These are phyloP conservation scores for Shargacucullia verbasci DNA, from an alignment of 2,888 invertebrate species.

Conservation along the genomic window DNA sequence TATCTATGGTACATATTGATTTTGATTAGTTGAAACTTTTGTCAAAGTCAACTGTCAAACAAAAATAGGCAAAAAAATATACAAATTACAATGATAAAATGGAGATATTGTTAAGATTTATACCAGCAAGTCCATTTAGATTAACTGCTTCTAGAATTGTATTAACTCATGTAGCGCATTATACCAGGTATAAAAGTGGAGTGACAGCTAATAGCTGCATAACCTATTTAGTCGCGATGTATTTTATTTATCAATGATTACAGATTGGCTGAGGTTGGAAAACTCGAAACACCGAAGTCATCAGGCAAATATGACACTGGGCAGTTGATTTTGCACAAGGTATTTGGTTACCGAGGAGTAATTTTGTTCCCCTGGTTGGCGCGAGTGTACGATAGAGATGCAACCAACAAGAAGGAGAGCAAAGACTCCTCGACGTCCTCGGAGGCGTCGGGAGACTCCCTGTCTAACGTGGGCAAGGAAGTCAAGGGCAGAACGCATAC, in stretches of 20 bases:
- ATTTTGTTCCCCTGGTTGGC: conserved; percentile 99
- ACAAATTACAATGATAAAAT: conserved; percentile 85
- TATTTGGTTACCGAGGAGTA: conserved; percentile 99
- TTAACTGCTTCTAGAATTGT: conserved; percentile 78
- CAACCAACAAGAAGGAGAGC: conserved; percentile 91
- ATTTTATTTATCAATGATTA: conserved; percentile 31
- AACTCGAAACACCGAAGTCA: conserved; percentile 95
- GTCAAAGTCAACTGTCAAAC: conserved; percentile 69
- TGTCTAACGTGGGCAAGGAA: conserved; percentile 92
- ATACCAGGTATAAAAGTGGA: conserved; percentile 75
- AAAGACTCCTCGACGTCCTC: conserved; percentile 68
- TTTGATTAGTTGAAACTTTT: conserved; percentile 9
- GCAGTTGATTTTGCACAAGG: conserved; percentile 97
- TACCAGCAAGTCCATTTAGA: conserved; percentile 77
- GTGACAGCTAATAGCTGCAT: conserved; percentile 70
- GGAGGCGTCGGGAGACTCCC: conserved; percentile 75
- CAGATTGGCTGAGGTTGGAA: conserved; percentile 98
- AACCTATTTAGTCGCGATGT: conserved; percentile 67
- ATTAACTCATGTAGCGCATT: conserved; percentile 81
- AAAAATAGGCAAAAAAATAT: conserved; percentile 74
- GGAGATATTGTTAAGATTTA: conserved; percentile 86
- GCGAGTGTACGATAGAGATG: conserved; percentile 97
- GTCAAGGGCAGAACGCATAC: conserved; percentile 97
- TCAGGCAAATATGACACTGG: conserved; percentile 98
- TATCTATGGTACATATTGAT: no score